Base-by-base conservation (phyloP, 2,888 invertebrate genomes). In the Drosophila anomelani region DNA sequence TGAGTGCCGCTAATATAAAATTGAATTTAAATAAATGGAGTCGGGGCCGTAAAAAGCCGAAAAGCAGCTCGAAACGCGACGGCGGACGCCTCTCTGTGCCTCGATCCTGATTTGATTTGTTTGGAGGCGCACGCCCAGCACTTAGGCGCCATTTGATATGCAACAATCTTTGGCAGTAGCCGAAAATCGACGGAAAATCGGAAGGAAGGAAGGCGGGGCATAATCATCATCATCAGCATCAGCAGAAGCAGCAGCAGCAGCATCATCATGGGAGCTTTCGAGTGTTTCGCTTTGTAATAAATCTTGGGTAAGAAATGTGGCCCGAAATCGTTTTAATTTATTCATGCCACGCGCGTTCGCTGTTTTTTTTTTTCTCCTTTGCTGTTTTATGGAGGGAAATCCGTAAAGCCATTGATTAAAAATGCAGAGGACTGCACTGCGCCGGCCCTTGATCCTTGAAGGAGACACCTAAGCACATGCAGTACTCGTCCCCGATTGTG, bases 21-120 rank as follows among this genome's bases (percentile, higher is more conserved):
- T 85, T 89, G 89, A 85, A 85, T 89, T 85, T 87, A 89, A 85
- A 85, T 85, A 85, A 87, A 85, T 84, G 89, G 77, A 89, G 79
- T 72, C 71, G 85, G 74, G 79, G 74, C 64, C 87, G 74, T 79
- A 86, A 84, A 67, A 86, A 79, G 74, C 74, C 60, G 54, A 75
- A 68, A 75, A 68, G 67, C 49, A 61, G 51, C 51, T 36, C 51
- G 51, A 53, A 53, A 23, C 51, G 51, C 51, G 51, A 23, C 15
- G 51, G 23, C 34, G 23, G 51, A 23, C 51, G 34, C 51, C 51
- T 53, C 36, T 23, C 34, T 15, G 34, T 58, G 76, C 80, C 85
- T 55, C 86, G 78, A 75, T 76, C 80, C 70, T 75, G 88, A 84
- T 86, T 80, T 84, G 87, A 84, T 85, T 85, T 86, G 87, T 86